Evolutionary conservation across 2,113 vertebrate species (phyloP).

Genomic region (Uria aalge): DNA sequence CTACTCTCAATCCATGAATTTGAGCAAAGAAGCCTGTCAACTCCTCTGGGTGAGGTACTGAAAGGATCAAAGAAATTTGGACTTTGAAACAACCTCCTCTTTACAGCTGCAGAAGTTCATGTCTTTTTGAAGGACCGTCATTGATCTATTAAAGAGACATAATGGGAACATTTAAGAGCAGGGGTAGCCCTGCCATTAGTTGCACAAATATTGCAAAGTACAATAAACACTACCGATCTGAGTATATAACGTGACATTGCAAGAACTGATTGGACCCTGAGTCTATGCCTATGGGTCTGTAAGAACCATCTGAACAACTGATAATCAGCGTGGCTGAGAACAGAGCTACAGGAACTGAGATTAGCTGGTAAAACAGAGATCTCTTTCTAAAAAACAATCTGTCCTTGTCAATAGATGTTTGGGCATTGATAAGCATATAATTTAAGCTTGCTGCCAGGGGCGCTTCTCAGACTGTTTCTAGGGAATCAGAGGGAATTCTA

Average conservation of each 20-base stretch:
- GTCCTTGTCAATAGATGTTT: neutral
- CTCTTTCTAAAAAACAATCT: neutral
- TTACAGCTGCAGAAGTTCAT: neutral
- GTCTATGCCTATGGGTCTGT: rapidly evolving
- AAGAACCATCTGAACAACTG: neutral
- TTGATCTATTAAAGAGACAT: neutral
- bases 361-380: neutral
- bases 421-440: neutral
- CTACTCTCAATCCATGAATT: neutral
- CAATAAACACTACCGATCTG: neutral
- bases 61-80: neutral
- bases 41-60: neutral
- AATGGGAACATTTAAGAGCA: neutral
- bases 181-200: neutral
- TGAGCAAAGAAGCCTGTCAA: neutral
- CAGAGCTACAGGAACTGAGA: neutral
- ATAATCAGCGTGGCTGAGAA: neutral
- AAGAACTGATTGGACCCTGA: neutral
- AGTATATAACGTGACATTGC: neutral
- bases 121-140: neutral
- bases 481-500: neutral
- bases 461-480: neutral
- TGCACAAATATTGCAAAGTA: neutral
- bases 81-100: neutral
- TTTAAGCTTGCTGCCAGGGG: neutral